Evolutionary conservation across 2,113 vertebrate species (phyloP).

Genomic region (Hypomesus transpacificus): DNA sequence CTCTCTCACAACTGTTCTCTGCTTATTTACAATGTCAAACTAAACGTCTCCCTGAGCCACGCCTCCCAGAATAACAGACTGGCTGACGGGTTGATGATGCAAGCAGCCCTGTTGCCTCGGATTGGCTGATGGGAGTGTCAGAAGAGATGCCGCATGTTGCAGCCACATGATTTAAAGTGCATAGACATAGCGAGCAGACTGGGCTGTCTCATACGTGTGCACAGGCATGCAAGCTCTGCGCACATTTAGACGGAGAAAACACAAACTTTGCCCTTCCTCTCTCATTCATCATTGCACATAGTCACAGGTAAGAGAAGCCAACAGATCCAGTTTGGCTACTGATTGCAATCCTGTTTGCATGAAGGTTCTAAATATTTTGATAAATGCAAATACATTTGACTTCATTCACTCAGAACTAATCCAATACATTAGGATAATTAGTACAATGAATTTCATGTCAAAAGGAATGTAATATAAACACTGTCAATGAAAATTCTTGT

Average conservation of each 20-base stretch:
- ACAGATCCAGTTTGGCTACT: slow-evolving; percentile 17
- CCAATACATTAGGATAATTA: neutral
- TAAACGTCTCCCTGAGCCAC: slow-evolving; percentile 72
- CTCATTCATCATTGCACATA: slow-evolving; percentile 57
- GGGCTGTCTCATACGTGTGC: slow-evolving; percentile 58
- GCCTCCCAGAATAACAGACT: slow-evolving; percentile 58
- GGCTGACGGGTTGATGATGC: slow-evolving; percentile 61
- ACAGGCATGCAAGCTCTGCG: slow-evolving; percentile 46
- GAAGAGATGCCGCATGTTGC: slow-evolving; percentile 69
- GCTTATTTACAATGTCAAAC: slow-evolving; percentile 86
- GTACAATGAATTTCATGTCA: too few species aligned
- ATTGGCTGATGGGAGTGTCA: slow-evolving; percentile 62
- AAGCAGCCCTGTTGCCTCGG: slow-evolving; percentile 30
- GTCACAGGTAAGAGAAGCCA: slow-evolving; percentile 30
- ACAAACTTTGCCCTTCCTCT: slow-evolving; percentile 57
- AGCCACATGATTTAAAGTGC: slow-evolving; percentile 79
- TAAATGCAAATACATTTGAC: too few species aligned
- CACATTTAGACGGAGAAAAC: slow-evolving; percentile 12
- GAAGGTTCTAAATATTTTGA: too few species aligned
- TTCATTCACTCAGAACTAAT: neutral
- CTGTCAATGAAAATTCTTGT: too few species aligned
- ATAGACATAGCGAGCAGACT: slow-evolving; percentile 67
- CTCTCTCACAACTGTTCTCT: slow-evolving; percentile 76
- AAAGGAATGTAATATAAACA: too few species aligned
- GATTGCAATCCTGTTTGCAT: too few species aligned